Evolutionary conservation across 2,113 vertebrate species (phyloP).

Genomic region (Alouatta palliata): DNA sequence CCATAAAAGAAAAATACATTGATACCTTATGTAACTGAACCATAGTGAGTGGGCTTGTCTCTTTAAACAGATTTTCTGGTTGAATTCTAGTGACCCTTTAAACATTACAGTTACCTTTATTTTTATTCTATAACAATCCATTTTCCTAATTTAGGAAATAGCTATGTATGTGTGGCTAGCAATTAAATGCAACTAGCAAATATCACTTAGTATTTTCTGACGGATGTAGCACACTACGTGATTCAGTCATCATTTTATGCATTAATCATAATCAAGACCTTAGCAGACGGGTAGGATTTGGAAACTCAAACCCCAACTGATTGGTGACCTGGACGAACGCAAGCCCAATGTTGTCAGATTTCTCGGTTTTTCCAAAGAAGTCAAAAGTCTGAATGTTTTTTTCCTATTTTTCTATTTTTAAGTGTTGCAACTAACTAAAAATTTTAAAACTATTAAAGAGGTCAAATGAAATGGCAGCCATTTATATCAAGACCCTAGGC

Average conservation of each 20-base stretch:
- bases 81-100: slow-evolving; percentile 20
- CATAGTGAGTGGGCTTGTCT: not conserved
- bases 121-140: not conserved
- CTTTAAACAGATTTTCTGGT: not conserved
- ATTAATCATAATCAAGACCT: slow-evolving; percentile 42
- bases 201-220: slow-evolving; percentile 18
- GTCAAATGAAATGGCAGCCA: not conserved
- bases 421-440: not conserved
- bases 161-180: not conserved
- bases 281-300: not conserved
- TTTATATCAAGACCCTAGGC: not conserved
- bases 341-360: not conserved
- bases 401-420: slow-evolving; percentile 18
- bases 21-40: not conserved
- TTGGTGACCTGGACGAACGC: not conserved
- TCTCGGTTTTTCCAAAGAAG: not conserved
- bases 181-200: not conserved
- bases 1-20: slow-evolving; percentile 31
- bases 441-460: not conserved
- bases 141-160: slow-evolving; percentile 16
- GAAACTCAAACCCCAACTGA: not conserved
- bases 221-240: not conserved
- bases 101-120: not conserved
- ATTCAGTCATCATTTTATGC: slow-evolving; percentile 12
- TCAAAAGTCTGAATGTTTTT: not conserved